These are phyloP conservation scores for Streptopelia turtur DNA, from an alignment of 2,797 vertebrate genomes.

Conservation along the genomic window DNA sequence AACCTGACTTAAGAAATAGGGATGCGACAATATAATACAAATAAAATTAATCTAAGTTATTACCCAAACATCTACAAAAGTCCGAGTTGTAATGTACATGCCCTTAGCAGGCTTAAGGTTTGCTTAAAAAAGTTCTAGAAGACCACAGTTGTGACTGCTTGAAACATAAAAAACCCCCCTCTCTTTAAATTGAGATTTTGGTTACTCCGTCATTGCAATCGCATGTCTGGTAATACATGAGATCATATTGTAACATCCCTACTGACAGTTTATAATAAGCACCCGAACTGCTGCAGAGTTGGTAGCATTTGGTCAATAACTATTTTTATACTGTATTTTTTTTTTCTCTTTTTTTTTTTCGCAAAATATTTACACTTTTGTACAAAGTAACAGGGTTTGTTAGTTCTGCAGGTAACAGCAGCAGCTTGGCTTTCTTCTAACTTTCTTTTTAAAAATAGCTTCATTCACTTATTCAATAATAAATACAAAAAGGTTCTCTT, in stretches of 20 bases:
- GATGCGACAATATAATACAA: slow-evolving; percentile 88
- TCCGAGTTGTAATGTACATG: slow-evolving; percentile 46
- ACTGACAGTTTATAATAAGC: slow-evolving; percentile 86
- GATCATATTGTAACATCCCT: slow-evolving; percentile 91
- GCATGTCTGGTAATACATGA: slow-evolving; percentile 70
- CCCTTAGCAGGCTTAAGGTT: slow-evolving; percentile 63
- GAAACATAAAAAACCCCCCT: slow-evolving; percentile 67
- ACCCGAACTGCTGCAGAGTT: slow-evolving; percentile 92
- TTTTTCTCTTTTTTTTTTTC: slow-evolving; percentile 78
- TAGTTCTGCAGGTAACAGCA: slow-evolving; percentile 96
- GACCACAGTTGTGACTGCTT: slow-evolving; percentile 66
- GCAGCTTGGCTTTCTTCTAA: slow-evolving; percentile 94
- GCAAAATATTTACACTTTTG: slow-evolving; percentile 96
- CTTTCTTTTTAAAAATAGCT: slow-evolving; percentile 97
- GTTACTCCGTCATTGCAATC: slow-evolving; percentile 66
- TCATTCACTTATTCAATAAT: slow-evolving; percentile 99
- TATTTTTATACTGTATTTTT: slow-evolving; percentile 87
- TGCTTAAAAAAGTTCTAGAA: slow-evolving; percentile 60
- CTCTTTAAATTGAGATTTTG: slow-evolving; percentile 75
- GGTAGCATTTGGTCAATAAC: slow-evolving; percentile 99
- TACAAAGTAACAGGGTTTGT: slow-evolving; percentile 99
- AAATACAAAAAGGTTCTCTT: slow-evolving; percentile 99
- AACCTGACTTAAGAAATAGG: slow-evolving; percentile 95
- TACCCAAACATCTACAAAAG: slow-evolving; percentile 78
- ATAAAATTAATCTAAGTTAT: slow-evolving; percentile 76